Evolutionary conservation across 2,888 invertebrate genomes (phyloP), one percentile per base, ranked within the genome.

Genomic region (Athalia cordata): DNA sequence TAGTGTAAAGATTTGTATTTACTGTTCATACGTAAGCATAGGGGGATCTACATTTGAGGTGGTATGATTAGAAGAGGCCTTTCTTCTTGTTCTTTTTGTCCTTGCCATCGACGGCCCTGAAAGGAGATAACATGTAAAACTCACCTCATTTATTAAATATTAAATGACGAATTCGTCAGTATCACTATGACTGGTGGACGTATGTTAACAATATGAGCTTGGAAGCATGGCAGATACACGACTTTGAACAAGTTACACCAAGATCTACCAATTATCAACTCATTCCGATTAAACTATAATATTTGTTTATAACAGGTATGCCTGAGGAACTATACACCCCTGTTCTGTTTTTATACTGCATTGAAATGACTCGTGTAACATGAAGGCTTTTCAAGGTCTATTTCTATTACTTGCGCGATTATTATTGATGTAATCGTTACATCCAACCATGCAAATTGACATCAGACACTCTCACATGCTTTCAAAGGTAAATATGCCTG

Each of bases 81-180:
- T 96, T 96, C 93, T 96, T 96, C 93, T 96, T 96, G 90, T 93
- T 95, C 92, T 96, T 96, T 91, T 96, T 96, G 88, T 96, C 96
- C 92, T 96, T 96, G 86, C 96, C 96, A 89, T 96, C 96, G 85
- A 96, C 94, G 83, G 95, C 93, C 91, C 95, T 95, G 93, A 82
- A 94, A 94, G 79, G 82, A 82, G 85, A 85, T 85, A 87, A 81
- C 75, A 81, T 78, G 78, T 82, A 80, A 81, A 83, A 72, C 59
- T 43, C 59, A 59, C 45, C 59, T 61, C 45, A 72, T 59, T 72
- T 45, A 72, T 29, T 29, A 29, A 29, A 29, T 29, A 29, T 29
- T 47, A 72, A 72, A 47, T 57, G n/a, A 59, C 29, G 45, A 59
- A 45, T 72, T 5, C 55, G 55, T 55, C 68, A 29, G 11, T 52